Evolutionary conservation across 2,888 invertebrate species (phyloP).

Genomic region (Pyrochroa serraticornis): DNA sequence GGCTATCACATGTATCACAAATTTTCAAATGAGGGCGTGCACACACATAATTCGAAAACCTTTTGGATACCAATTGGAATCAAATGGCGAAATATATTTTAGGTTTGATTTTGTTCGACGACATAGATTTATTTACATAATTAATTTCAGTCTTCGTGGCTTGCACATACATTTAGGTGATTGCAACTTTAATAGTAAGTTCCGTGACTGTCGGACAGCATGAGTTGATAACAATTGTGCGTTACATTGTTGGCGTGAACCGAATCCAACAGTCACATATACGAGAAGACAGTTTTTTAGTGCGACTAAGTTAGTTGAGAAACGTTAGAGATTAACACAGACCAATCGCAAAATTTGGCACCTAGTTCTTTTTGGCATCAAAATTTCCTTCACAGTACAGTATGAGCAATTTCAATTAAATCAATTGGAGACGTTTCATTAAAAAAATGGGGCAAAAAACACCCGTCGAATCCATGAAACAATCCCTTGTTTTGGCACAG

Average conservation of each 20-base stretch:
- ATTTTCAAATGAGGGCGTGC: conserved; percentile 1
- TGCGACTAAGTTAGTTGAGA: neutral
- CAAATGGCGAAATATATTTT: conserved; percentile 10
- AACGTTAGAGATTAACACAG: conserved; percentile 34
- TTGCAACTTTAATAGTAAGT: conserved; percentile 21
- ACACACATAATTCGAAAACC: conserved; percentile 1
- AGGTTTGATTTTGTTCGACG: conserved; percentile 19
- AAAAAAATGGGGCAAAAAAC: neutral
- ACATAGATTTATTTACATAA: conserved; percentile 23
- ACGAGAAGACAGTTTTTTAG: conserved; percentile 5
- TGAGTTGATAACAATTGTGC: conserved; percentile 4
- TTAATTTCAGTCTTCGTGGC: conserved; percentile 43
- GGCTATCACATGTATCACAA: conserved; percentile 18
- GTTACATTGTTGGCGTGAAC: neutral
- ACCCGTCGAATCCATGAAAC: too few relatives aligned
- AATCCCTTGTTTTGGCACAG: conserved; percentile 7
- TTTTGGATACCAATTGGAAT: too few relatives aligned
- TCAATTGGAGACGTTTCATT: neutral
- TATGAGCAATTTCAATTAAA: conserved; percentile 5
- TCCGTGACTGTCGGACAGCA: conserved; percentile 8
- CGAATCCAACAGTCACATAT: conserved; percentile 7
- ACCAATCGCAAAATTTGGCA: conserved; percentile 40
- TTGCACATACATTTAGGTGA: conserved; percentile 33
- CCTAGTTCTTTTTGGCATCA: conserved; percentile 17
- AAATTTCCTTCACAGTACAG: conserved; percentile 9